A percentile compares a stretch with the other conserved stretches of the same genome.
Evolutionary conservation across 92 coral and sea anemone species (phyloP).

Genomic region (Bergia sp.): DNA sequence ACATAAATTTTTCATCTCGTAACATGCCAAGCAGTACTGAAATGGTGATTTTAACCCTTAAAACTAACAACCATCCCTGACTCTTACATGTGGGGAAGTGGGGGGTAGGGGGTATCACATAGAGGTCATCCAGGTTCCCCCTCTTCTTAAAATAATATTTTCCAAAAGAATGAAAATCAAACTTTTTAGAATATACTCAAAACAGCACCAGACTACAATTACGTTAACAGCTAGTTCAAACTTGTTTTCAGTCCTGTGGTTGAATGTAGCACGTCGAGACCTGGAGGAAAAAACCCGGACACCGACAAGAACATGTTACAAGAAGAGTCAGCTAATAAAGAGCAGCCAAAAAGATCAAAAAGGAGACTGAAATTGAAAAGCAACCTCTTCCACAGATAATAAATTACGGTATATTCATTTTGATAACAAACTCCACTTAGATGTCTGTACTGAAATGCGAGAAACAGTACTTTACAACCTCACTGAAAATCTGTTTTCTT

Average conservation of each 20-base stretch:
- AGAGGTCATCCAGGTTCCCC: too few relatives aligned
- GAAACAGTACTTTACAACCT: neutral
- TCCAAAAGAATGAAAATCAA: neutral
- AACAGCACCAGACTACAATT: neutral
- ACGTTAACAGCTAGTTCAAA: neutral
- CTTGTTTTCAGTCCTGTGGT: constrained; percentile 11
- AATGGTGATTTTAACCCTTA: too few relatives aligned
- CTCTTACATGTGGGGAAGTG: too few relatives aligned
- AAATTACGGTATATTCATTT: neutral
- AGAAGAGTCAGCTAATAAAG: neutral
- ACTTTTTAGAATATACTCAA: neutral
- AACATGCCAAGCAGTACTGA: too few relatives aligned
- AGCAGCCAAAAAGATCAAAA: neutral
- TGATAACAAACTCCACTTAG: too few relatives aligned
- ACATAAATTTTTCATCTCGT: neutral
- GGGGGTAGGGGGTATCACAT: too few relatives aligned
- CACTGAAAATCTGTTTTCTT: too few relatives aligned
- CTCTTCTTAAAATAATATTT: neutral
- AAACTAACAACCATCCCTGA: too few relatives aligned
- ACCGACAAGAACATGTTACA: neutral
- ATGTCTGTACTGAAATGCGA: too few relatives aligned
- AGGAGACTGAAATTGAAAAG: constrained; percentile 1
- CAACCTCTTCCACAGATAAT: neutral
- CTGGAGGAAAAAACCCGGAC: neutral
- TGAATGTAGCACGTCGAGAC: neutral